Percentiles rank a stretch among this genome's conserved stretches.
Evolutionary conservation across 2,113 vertebrate species (phyloP).

Genomic region (Ctenodactylus gundi): DNA sequence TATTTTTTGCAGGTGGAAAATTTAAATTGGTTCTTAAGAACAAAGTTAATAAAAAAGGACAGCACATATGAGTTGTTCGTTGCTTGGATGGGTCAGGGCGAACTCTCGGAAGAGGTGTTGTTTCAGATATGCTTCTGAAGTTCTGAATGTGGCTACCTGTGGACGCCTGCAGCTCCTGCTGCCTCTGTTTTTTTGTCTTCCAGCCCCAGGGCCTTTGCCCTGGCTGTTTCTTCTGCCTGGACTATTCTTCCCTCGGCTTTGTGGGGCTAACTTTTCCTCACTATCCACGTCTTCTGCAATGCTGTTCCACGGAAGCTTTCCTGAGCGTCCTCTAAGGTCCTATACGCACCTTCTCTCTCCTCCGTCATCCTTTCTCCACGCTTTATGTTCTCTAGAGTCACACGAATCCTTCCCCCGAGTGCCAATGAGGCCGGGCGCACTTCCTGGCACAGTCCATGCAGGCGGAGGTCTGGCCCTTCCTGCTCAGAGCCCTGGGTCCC

Average conservation of each 20-base stretch:
- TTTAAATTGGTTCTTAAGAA: slow-evolving; percentile 27
- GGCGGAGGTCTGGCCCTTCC: not conserved
- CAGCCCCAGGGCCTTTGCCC: slow-evolving; percentile 51
- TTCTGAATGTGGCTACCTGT: not conserved
- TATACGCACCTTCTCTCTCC: not conserved
- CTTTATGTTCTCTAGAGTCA: not conserved
- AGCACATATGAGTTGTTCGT: not conserved
- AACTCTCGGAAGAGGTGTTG: not conserved
- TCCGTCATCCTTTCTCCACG: not conserved
- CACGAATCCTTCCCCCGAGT: not conserved
- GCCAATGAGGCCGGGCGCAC: not conserved
- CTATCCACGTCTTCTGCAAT: slow-evolving; percentile 2
- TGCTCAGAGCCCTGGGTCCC: not conserved
- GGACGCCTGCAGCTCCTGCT: not conserved
- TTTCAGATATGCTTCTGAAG: not conserved
- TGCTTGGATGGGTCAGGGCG: not conserved
- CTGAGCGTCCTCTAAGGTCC: not conserved
- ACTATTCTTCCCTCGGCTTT: not conserved
- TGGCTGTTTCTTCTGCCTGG: slow-evolving; percentile 2
- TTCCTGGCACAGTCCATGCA: not conserved
- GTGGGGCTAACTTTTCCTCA: not conserved
- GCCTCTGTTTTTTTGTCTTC: slow-evolving; percentile 12
- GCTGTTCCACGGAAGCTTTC: not conserved
- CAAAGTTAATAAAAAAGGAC: not conserved
- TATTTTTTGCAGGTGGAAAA: slow-evolving; percentile 19